A percentile compares a stretch with the other conserved stretches of the same genome.
phyloP scores from a whole-genome alignment of 2,797 vertebrate species.

The Thalassophryne amazonica region DNA sequence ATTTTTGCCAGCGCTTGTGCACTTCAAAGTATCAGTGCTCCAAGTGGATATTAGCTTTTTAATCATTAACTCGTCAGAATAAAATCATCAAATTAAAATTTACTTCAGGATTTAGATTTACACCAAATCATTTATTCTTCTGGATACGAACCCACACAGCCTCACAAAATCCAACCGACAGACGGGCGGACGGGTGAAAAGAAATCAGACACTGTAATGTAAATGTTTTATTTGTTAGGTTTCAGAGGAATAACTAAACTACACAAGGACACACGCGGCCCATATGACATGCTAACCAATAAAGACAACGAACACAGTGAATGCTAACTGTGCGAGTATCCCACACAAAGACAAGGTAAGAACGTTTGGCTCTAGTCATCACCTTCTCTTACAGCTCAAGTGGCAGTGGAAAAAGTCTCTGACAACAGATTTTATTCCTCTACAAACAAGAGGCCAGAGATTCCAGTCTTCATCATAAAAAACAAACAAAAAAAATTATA shows the following conservation, averaged over 20 bases:
- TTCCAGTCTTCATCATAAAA: constrained; percentile 78
- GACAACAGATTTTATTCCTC: constrained; percentile 8
- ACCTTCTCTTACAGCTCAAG: constrained; percentile 30
- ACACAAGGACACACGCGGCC: constrained; percentile 49
- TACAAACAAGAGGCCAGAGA: constrained; percentile 16
- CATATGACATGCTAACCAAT: constrained; percentile 69
- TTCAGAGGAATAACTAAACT: constrained; percentile 66
- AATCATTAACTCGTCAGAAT: no score
- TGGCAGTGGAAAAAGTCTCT: constrained; percentile 4
- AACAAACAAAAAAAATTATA: no score
- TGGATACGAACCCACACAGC: no score
- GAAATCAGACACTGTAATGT: not conserved
- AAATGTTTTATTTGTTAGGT: constrained; percentile 71
- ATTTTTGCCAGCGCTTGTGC: no score
- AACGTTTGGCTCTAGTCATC: constrained; percentile 25
- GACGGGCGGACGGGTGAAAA: no score
- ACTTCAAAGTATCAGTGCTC: no score
- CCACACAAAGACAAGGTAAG: constrained; percentile 15
- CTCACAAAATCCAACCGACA: no score
- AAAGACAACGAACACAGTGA: constrained; percentile 68
- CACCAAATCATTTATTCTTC: no score
- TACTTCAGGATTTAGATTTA: no score
- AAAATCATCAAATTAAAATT: no score
- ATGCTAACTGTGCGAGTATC: constrained; percentile 39
- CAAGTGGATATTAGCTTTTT: no score